Percentiles rank a stretch among this genome's conserved stretches.
These are phyloP conservation scores for Danio tinwini DNA, from an alignment of 2,797 vertebrate genomes.

Conservation along the genomic window DNA sequence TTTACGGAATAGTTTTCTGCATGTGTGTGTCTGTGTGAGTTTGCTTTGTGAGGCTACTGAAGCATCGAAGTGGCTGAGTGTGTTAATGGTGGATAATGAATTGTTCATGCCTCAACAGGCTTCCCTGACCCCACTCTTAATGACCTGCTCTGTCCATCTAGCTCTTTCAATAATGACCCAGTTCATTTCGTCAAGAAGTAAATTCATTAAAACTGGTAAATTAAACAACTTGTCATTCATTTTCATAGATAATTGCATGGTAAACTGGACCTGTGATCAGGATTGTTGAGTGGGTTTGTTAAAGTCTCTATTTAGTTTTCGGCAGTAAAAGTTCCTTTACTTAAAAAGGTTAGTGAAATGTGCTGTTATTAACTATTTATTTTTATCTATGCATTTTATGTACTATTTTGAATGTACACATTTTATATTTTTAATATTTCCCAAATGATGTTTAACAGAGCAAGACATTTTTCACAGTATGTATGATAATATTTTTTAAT, in stretches of 20 bases:
- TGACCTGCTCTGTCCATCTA: constrained; percentile 1
- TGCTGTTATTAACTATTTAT: too few species aligned
- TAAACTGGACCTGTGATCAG: background rate
- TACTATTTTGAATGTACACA: too few species aligned
- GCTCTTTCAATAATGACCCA: constrained; percentile 5
- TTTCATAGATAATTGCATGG: background rate
- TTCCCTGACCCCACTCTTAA: background rate
- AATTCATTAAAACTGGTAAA: constrained; percentile 15
- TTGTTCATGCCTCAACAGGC: constrained; percentile 3
- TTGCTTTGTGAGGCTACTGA: constrained; percentile 14
- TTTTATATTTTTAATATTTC: too few species aligned
- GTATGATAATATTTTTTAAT: too few species aligned
- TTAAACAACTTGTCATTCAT: constrained; percentile 20
- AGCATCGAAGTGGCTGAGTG: background rate
- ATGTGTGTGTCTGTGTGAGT: constrained; percentile 18
- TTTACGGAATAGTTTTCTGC: constrained; percentile 10
- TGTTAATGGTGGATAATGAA: constrained; percentile 11
- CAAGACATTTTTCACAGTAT: too few species aligned
- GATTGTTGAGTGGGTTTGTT: background rate
- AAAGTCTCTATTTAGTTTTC: background rate
- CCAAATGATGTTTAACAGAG: too few species aligned
- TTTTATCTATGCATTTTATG: too few species aligned
- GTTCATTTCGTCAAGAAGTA: background rate
- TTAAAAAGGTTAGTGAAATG: background rate
- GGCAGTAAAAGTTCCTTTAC: background rate